Percentiles rank a stretch among this genome's conserved stretches.
These are phyloP conservation scores for Luffia ferchaultella DNA, from an alignment of 2,888 invertebrate species.

Conservation along the genomic window DNA sequence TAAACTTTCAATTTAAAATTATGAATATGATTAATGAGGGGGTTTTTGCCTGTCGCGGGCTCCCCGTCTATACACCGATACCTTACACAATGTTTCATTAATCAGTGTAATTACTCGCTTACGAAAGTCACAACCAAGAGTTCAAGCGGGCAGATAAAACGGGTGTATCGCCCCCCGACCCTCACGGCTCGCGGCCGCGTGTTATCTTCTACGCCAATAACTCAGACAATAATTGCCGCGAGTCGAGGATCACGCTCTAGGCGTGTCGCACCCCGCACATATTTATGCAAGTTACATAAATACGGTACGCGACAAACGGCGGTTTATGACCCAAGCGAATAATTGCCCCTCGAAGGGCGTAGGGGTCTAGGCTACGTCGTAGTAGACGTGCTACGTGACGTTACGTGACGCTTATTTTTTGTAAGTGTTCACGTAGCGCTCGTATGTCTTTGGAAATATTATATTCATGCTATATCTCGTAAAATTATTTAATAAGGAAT, in stretches of 20 bases:
- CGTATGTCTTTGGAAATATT: no score
- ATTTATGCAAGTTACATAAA: conserved; percentile 52
- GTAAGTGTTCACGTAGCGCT: no score
- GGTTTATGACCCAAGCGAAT: conserved; percentile 28
- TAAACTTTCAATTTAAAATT: no score
- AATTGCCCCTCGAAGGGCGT: conserved; percentile 28
- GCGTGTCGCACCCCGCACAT: conserved; percentile 31
- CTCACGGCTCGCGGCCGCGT: conserved; percentile 29
- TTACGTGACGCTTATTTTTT: no score
- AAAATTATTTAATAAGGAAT: no score
- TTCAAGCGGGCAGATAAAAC: conserved; percentile 53
- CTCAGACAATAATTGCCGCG: conserved; percentile 64
- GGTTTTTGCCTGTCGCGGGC: no score
- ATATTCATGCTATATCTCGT: no score
- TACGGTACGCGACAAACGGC: conserved; percentile 39
- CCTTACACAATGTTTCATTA: no score
- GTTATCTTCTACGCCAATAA: conserved; percentile 62
- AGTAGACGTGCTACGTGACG: no score
- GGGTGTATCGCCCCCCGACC: conserved; percentile 17
- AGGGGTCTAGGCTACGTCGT: no score
- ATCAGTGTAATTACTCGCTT: conserved; percentile 57
- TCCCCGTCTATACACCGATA: no score
- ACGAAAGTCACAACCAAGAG: conserved; percentile 60
- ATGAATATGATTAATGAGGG: no score
- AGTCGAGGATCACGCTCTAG: conserved; percentile 38